These are phyloP conservation scores for Plebejus argus DNA, from an alignment of 2,888 invertebrate genomes.

Conservation along the genomic window DNA sequence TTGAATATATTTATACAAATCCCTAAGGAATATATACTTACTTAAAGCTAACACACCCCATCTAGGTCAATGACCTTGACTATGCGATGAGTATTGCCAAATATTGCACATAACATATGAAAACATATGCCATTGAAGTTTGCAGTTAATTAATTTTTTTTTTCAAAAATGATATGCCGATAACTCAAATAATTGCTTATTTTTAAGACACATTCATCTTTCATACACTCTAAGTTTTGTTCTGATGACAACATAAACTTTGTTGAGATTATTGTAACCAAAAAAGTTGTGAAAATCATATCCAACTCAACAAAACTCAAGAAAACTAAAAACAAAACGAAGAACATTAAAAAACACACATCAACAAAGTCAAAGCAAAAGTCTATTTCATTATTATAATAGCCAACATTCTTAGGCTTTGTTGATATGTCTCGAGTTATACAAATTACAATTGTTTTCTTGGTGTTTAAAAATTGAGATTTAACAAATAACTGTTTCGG, in stretches of 20 bases:
- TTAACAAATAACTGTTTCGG: neutral
- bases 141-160: slow-evolving; percentile 45
- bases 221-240: slow-evolving; percentile 24
- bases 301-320: neutral
- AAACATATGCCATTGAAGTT: slow-evolving; percentile 43
- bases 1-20: slow-evolving; percentile 47
- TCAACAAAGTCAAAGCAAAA: neutral
- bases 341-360: neutral
- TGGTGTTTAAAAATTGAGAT: neutral
- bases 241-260: neutral
- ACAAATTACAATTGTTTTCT: neutral
- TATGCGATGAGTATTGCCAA: slow-evolving; percentile 76
- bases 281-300: neutral
- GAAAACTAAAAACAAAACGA: neutral
- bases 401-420: neutral
- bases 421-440: neutral
- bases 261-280: neutral
- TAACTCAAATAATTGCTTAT: slow-evolving; percentile 40
- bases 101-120: slow-evolving; percentile 69
- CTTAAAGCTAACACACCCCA: slow-evolving; percentile 62
- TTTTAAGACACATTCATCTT: slow-evolving; percentile 25
- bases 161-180: slow-evolving; percentile 48
- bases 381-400: neutral
- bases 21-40: slow-evolving; percentile 57
- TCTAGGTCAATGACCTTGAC: slow-evolving; percentile 59